Base-by-base conservation (phyloP, 2,888 invertebrate genomes). In the Rugalucina vietnamica region DNA sequence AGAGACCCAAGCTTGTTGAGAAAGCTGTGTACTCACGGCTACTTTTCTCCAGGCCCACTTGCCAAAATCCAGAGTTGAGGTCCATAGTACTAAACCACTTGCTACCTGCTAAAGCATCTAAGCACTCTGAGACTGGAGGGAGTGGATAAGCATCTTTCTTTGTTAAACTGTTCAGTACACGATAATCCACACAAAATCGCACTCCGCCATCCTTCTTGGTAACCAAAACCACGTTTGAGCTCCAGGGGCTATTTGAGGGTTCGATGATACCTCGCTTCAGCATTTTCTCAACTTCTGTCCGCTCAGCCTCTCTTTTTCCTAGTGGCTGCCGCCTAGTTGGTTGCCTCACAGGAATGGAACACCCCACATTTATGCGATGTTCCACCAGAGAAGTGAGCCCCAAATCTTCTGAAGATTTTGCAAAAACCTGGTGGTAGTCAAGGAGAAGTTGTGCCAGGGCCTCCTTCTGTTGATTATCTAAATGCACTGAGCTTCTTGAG, bases 1-100 rank as follows among this genome's bases (percentile, higher is more conserved):
- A 70, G 70, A 70, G 70, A 1, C 70, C 70, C n/a, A 70, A 36
- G 39, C 70, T 29, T 36, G 70, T 70, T 36, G 34, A 36, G 36
- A 70, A 70, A 24, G 70, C 70, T 2, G 37, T 70, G 2, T 29
- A 12, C 70, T 70, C 36, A 70, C 36, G 70, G 36, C 39, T 39
- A 21, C 36, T 36, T 24, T 24, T 24, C 10, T 69, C 57, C 36
- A 92, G 21, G 1, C 76, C 72, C 0, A 91, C 81, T 37, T 87
- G 84, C 84, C 87, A 92, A 49, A 88, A 92, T 27, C 91, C 90
- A n/a, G 74, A 71, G 21, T 54, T 77, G 32, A 90, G 54, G 36
- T 91, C 90, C 10, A 91, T 24, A 0, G 73, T 80, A 27, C 82
- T 60, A 43, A 91, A 88, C 57, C 76, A 82, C 32, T 72, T 78